A percentile compares a stretch with the other conserved stretches of the same genome.
Evolutionary conservation across 2,888 invertebrate genomes (phyloP).

Genomic region (Orchesella flavescens): DNA sequence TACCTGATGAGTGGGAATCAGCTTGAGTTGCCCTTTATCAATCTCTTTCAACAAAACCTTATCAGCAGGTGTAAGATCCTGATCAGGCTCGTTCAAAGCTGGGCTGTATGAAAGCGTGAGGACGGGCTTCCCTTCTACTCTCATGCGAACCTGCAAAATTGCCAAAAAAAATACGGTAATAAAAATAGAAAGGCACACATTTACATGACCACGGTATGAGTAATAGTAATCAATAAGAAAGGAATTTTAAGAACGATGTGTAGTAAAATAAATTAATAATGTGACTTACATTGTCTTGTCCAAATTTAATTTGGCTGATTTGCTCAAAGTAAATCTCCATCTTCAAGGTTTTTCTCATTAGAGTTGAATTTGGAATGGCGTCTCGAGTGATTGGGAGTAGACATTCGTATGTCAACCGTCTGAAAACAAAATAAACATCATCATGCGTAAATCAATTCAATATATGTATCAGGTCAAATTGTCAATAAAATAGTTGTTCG

Average conservation of each 20-base stretch:
- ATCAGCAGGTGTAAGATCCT: slow-evolving; percentile 57
- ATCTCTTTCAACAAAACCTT: slow-evolving; percentile 66
- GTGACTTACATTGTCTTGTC: slow-evolving; percentile 64
- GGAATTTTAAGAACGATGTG: too few species aligned
- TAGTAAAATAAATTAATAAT: too few species aligned
- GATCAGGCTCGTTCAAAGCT: slow-evolving; percentile 53
- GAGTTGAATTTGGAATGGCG: background rate
- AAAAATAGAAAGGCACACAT: background rate
- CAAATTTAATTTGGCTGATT: slow-evolving; percentile 64
- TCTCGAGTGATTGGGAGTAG: slow-evolving; percentile 53
- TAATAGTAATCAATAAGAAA: too few species aligned
- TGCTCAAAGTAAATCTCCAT: slow-evolving; percentile 70
- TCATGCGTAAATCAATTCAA: background rate
- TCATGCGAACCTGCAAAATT: slow-evolving; percentile 60
- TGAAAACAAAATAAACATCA: background rate
- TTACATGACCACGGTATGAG: too few species aligned
- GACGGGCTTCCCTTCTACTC: slow-evolving; percentile 66
- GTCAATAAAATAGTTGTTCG: slow-evolving; percentile 25
- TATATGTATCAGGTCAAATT: too few species aligned
- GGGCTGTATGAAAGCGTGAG: slow-evolving; percentile 61
- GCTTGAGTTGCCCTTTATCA: slow-evolving; percentile 66
- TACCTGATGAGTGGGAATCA: slow-evolving; percentile 67
- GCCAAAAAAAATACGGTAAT: background rate
- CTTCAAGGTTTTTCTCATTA: slow-evolving; percentile 62
- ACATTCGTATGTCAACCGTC: slow-evolving; percentile 68